A percentile compares a stretch with the other conserved stretches of the same genome.
phyloP scores from a whole-genome alignment of 2,888 invertebrate species.

The Gonocerus acuteangulatus region DNA sequence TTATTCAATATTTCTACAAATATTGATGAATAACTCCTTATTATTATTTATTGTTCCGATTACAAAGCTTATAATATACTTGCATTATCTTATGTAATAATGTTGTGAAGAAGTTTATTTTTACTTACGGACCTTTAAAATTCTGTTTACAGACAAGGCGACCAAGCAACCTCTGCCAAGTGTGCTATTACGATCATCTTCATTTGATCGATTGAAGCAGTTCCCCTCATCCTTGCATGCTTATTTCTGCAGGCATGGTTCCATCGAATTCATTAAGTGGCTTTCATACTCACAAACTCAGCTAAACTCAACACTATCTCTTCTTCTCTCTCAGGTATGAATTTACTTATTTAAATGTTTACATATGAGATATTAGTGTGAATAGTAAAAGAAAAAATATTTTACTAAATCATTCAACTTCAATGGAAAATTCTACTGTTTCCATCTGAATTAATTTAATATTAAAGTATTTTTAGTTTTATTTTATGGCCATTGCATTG shows the following conservation, averaged over 20 bases:
- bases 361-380: not conserved
- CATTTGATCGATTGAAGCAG: constrained; percentile 30
- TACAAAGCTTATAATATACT: no score
- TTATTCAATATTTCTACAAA: no score
- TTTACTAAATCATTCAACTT: not conserved
- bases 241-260: constrained; percentile 31
- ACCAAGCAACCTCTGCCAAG: constrained; percentile 18
- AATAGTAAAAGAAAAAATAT: not conserved
- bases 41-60: no score
- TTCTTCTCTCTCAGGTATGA: constrained; percentile 7
- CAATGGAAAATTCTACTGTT: not conserved
- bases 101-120: not conserved
- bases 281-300: constrained; percentile 27
- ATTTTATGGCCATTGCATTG: no score
- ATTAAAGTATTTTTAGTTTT: no score
- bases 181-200: constrained; percentile 30
- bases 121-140: constrained; percentile 3
- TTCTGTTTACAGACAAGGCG: constrained; percentile 9
- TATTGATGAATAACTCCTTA: no score
- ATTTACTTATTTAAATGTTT: not conserved
- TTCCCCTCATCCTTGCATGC: constrained; percentile 27
- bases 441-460: no score
- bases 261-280: constrained; percentile 28
- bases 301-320: constrained; percentile 10
- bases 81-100: not conserved